These are phyloP conservation scores for Formicarius rufipectus DNA, from an alignment of 2,113 vertebrate genomes.

Conservation along the genomic window DNA sequence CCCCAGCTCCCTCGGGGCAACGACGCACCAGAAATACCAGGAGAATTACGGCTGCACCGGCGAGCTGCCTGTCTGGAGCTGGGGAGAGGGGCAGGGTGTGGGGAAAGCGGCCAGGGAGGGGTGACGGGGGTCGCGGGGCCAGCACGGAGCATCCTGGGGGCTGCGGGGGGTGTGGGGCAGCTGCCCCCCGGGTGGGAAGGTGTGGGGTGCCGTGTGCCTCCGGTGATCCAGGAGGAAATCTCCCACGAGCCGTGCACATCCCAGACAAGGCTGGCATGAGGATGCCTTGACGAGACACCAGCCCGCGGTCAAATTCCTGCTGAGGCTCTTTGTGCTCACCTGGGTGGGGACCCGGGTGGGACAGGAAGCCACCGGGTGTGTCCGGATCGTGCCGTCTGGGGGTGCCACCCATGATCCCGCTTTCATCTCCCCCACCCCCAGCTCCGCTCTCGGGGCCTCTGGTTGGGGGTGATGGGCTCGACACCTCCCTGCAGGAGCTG, in stretches of 20 bases:
- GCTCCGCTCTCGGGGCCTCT: not conserved
- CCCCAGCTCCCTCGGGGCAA: not conserved
- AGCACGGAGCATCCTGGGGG: not conserved
- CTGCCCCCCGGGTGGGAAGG: not conserved
- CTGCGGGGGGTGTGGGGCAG: not conserved
- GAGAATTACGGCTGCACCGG: not conserved
- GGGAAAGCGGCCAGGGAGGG: not conserved
- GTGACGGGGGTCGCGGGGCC: accelerated
- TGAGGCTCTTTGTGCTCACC: not conserved
- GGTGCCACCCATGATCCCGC: not conserved
- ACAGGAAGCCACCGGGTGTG: not conserved
- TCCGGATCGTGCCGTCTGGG: not conserved
- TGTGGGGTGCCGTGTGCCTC: not conserved
- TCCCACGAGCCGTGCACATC: not conserved
- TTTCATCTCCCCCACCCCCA: slow-evolving; percentile 21
- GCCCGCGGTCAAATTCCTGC: slow-evolving; percentile 32
- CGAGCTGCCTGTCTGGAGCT: not conserved
- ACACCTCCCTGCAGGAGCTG: not conserved
- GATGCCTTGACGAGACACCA: slow-evolving; percentile 18
- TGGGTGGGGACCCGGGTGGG: not conserved
- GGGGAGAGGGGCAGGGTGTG: not conserved
- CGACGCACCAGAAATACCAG: not conserved
- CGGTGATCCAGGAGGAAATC: not conserved
- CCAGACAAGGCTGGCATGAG: not conserved
- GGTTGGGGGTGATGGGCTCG: not conserved